phyloP scores from a whole-genome alignment of 2,797 vertebrate genomes.

The Pelochelys cantorii region DNA sequence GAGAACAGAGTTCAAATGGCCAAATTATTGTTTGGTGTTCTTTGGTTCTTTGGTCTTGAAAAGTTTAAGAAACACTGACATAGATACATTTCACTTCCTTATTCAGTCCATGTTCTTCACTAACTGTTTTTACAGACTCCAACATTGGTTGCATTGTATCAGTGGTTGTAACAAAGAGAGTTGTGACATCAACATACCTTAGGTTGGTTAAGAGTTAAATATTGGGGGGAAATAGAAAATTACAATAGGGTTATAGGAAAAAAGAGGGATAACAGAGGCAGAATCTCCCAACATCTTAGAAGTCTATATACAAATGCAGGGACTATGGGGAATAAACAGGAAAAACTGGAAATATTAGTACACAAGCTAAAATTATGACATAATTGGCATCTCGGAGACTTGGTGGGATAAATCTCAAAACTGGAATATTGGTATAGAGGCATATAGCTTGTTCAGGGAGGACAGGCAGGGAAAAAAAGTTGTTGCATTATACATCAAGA shows the following conservation, averaged over 20 bases:
- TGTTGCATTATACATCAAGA: neutral
- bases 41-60: no score
- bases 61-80: no score
- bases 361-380: neutral
- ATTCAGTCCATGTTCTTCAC: no score
- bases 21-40: no score
- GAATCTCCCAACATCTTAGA: neutral
- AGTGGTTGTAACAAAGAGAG: no score
- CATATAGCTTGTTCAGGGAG: neutral
- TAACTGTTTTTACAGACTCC: no score
- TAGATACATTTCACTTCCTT: no score
- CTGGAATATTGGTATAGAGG: neutral
- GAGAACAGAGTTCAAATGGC: no score
- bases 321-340: neutral
- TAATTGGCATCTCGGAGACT: neutral
- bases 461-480: neutral
- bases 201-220: no score
- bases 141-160: no score
- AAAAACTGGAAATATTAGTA: neutral
- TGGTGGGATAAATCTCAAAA: neutral
- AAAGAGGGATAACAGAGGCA: neutral
- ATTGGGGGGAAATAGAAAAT: neutral
- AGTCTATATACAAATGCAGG: neutral
- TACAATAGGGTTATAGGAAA: neutral
- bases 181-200: no score